A percentile compares a stretch with the other conserved stretches of the same genome.
Evolutionary conservation across 2,888 invertebrate genomes (phyloP).

Genomic region (Dilophus febrilis): DNA sequence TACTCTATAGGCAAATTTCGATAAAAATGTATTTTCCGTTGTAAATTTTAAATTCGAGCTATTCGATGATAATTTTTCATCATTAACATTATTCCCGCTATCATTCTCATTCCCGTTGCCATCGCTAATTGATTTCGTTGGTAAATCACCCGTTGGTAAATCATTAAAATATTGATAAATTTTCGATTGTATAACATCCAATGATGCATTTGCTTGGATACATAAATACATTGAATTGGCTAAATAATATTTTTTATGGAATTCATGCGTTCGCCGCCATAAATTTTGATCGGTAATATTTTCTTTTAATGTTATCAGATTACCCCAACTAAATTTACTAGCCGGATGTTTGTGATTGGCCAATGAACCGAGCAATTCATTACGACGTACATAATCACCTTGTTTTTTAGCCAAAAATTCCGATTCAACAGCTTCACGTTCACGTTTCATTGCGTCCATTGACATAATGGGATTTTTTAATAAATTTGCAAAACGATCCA

Average conservation of each 20-base stretch:
- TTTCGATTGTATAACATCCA: constrained; percentile 39
- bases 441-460: constrained; percentile 68
- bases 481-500: constrained; percentile 80
- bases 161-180: constrained; percentile 29
- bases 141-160: constrained; percentile 37
- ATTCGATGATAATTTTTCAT: too few relatives aligned
- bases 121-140: constrained; percentile 31
- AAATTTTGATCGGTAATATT: constrained; percentile 47
- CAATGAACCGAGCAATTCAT: constrained; percentile 55
- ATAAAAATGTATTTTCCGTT: constrained; percentile 18
- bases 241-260: constrained; percentile 61
- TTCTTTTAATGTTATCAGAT: constrained; percentile 52
- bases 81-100: too few relatives aligned
- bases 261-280: constrained; percentile 52
- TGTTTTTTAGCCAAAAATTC: constrained; percentile 71
- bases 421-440: constrained; percentile 75
- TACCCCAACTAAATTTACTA: constrained; percentile 72
- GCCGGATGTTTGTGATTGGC: constrained; percentile 52
- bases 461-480: constrained; percentile 75
- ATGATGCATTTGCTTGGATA: constrained; percentile 43
- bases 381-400: constrained; percentile 55
- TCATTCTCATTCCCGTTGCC: constrained; percentile 20
- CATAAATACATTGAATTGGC: constrained; percentile 78
- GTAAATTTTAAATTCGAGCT: too few relatives aligned
- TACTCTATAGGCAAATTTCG: constrained; percentile 22